Base-by-base conservation (phyloP, 2,888 invertebrate genomes). In the Lottia scabra region DNA sequence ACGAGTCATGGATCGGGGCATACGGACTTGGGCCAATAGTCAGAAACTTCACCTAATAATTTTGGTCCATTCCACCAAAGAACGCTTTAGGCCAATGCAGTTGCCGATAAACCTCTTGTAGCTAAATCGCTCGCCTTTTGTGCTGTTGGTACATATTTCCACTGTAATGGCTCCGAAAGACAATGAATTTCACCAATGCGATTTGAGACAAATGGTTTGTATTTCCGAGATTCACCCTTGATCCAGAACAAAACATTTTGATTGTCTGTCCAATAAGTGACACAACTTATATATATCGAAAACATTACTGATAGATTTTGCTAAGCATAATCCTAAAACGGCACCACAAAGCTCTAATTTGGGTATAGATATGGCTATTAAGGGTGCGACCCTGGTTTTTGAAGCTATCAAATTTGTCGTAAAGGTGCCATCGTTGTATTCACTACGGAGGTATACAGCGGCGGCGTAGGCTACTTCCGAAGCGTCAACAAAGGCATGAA, bases 281-380 rank as follows among this genome's bases (percentile, higher is more conserved):
- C 27, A 19, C 67, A 38, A 16, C 65, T 64, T 43, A 43, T 68
- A 16, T 19, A 75, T 66, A n/a, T 73, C 63, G 15, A 73, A 30
- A 5, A 30, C 67, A 15, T 44, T n/a, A 19, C 23, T 30, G 4
- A 70, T 48, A 26, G 38, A 27, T 23, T 26, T 16, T n/a, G 63
- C 16, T 44, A 65, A n/a, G 13, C 19, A 15, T 12, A 27, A n/a
- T n/a, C 48, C 48, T 12, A 48, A 48, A n/a, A 71, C 4, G 10
- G 72, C 72, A 16, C 45, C 69, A 46, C 72, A 71, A 16, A 72
- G 30, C 26, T 72, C 68, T 30, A 72, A 48, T n/a, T 70, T 44
- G 10, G 69, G 69, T 13, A 63, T 69, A 19, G 62, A 56, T n/a
- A 64, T 27, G 12, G 69, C 23, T 38, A 19, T 56, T 44, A 72